Evolutionary conservation across 2,113 vertebrate genomes (phyloP), one percentile per base, ranked within the genome.

Genomic region (Lepus americanus): DNA sequence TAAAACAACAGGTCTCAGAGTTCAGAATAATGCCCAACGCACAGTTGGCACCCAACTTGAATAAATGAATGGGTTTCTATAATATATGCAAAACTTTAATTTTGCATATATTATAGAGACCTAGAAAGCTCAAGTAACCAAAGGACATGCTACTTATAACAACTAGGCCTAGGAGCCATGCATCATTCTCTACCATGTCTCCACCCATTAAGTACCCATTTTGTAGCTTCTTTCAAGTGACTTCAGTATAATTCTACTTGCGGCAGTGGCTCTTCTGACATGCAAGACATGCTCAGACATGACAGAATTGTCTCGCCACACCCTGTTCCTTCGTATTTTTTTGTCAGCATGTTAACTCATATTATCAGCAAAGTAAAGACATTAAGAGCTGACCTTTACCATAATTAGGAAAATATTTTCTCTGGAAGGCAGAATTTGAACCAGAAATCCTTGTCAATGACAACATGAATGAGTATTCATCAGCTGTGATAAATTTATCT

Each of bases 331-430:
- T 33, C 44, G 6, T 72, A 14, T 89, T 88, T 95, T 95, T 90
- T 59, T 96, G 81, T 49, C 78, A 88, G 23, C 39, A 33, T 63
- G 20, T 90, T 84, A 95, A 92, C 77, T 83, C 63, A 89, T n/a
- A 66, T 83, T 93, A 39, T 88, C 86, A 92, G 29, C 73, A 72
- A 92, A 90, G 86, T 90, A 88, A 89, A 94, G 59, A 64, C 53
- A n/a, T 16, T 12, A 85, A 93, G 59, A 87, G 67, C 49, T 90
- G 87, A 84, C 51, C 73, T 95, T 95, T 90, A 85, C 78, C 53
- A 81, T 94, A 92, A 77, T 86, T 92, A 96, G 73, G 55, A 77
- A 96, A 79, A 51, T 51, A 29, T 61, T 73, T 90, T 91, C 36
- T 66, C 9, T 94, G 22, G 33, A 72, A 93, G 70, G 67, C 36